Evolutionary conservation across 2,888 invertebrate genomes (phyloP).

Genomic region (Oxytorus armatus): DNA sequence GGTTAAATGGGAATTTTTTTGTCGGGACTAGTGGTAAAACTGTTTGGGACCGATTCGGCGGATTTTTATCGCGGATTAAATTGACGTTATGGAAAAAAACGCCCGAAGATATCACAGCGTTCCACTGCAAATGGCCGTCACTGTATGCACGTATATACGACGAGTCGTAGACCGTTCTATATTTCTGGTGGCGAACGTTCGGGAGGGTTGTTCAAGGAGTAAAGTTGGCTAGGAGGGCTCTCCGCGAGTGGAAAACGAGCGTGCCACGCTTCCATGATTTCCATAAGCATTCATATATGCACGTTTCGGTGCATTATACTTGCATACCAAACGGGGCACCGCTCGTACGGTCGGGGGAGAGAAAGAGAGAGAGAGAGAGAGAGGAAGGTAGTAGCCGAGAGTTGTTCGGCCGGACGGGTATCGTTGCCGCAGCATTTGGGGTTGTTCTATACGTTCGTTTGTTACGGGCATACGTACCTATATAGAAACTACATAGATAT

Average conservation of each 20-base stretch:
- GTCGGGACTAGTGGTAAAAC: too few species aligned
- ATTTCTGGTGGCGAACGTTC: constrained; percentile 48
- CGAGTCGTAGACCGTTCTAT: constrained; percentile 29
- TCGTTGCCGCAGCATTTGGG: constrained; percentile 65
- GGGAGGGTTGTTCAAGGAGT: constrained; percentile 27
- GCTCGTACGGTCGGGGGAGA: constrained; percentile 39
- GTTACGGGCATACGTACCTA: constrained; percentile 8
- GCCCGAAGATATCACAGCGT: too few species aligned
- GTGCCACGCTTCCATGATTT: constrained; percentile 78
- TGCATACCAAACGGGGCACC: constrained; percentile 76
- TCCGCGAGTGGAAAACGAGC: constrained; percentile 76
- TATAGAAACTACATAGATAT: background rate
- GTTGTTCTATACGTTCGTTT: constrained; percentile 51
- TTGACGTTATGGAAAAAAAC: too few species aligned
- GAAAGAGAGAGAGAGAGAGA: constrained; percentile 33
- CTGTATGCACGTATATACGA: background rate
- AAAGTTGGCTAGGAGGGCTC: constrained; percentile 32
- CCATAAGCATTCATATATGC: constrained; percentile 84
- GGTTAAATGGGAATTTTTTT: too few species aligned
- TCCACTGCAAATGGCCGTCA: too few species aligned
- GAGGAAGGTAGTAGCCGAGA: constrained; percentile 50
- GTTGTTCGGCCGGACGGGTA: constrained; percentile 65
- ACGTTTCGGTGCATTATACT: constrained; percentile 80
- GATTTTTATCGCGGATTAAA: too few species aligned
- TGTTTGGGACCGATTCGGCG: too few species aligned